A percentile compares a stretch with the other conserved stretches of the same genome.
Evolutionary conservation across 2,888 invertebrate species (phyloP).

Genomic region (Acleris holmiana): DNA sequence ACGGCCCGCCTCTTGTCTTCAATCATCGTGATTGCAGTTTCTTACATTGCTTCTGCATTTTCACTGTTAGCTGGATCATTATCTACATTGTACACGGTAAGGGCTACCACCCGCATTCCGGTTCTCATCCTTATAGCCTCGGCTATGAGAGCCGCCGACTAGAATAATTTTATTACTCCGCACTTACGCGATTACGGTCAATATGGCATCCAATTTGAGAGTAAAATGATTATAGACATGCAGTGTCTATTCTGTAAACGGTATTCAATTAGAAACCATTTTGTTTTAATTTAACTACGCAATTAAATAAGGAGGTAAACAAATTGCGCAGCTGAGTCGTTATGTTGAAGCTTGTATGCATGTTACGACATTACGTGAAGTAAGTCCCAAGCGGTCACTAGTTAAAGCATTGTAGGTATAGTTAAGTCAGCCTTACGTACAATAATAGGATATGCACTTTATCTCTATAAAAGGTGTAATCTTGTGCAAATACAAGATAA

Average conservation of each 20-base stretch:
- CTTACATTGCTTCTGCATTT: constrained; percentile 58
- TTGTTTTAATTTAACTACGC: neutral
- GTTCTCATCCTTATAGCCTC: neutral
- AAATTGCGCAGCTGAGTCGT: constrained; percentile 2
- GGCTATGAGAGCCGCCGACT: neutral
- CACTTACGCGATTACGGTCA: no score
- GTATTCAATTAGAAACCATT: constrained; percentile 13
- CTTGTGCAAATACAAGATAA: constrained; percentile 45
- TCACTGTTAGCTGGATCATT: constrained; percentile 44
- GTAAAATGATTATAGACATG: no score
- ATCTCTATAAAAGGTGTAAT: constrained; percentile 49
- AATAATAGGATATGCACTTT: constrained; percentile 46
- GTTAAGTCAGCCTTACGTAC: constrained; percentile 39
- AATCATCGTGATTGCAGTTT: constrained; percentile 59
- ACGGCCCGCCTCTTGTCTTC: constrained; percentile 55
- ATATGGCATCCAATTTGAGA: no score
- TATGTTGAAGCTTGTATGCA: constrained; percentile 5
- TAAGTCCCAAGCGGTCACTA: constrained; percentile 17
- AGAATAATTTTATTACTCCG: neutral
- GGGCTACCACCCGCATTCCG: constrained; percentile 13
- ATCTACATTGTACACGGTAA: constrained; percentile 17
- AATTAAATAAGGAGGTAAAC: constrained; percentile 8
- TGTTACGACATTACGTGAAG: constrained; percentile 16
- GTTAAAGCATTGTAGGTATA: constrained; percentile 11
- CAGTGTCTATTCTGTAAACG: no score